Conservation (phyloP, 2,797 vertebrate species). For the Pempheris klunzingeri region DNA sequence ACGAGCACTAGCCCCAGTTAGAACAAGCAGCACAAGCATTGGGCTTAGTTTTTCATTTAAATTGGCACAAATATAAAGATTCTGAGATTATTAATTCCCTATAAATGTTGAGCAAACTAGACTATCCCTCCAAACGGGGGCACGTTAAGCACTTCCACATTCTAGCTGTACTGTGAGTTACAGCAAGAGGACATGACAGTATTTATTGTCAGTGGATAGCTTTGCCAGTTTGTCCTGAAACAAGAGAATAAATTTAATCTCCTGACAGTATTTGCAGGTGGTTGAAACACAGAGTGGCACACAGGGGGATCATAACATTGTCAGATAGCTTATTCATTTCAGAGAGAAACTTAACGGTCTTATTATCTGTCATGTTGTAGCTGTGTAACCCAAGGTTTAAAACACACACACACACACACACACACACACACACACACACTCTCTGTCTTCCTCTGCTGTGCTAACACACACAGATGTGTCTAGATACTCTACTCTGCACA, state of each 20-base stretch:
- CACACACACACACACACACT: too few relatives aligned
- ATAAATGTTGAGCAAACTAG: too few relatives aligned
- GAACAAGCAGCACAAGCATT: too few relatives aligned
- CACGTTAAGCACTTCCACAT: slow-evolving; percentile 30
- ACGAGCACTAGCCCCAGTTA: too few relatives aligned
- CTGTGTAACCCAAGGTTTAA: background rate
- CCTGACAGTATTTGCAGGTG: slow-evolving; percentile 13
- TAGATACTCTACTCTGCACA: too few relatives aligned
- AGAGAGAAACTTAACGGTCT: background rate
- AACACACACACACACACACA: background rate
- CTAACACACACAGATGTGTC: background rate
- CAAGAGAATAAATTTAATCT: slow-evolving; percentile 7
- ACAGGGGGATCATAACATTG: slow-evolving; percentile 2
- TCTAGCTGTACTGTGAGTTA: slow-evolving; percentile 4
- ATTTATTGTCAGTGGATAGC: slow-evolving; percentile 8
- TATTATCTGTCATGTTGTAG: slow-evolving; percentile 1
- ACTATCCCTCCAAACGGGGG: too few relatives aligned
- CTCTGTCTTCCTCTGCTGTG: too few relatives aligned
- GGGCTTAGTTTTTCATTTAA: too few relatives aligned
- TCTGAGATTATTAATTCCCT: too few relatives aligned
- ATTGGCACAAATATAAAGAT: too few relatives aligned
- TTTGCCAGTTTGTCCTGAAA: slow-evolving; percentile 8
- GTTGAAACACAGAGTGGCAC: slow-evolving; percentile 21
- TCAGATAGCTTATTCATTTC: slow-evolving; percentile 19
- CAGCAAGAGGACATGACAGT: background rate